phyloP scores from a whole-genome alignment of 2,888 invertebrate species.

The Aromia moschata region DNA sequence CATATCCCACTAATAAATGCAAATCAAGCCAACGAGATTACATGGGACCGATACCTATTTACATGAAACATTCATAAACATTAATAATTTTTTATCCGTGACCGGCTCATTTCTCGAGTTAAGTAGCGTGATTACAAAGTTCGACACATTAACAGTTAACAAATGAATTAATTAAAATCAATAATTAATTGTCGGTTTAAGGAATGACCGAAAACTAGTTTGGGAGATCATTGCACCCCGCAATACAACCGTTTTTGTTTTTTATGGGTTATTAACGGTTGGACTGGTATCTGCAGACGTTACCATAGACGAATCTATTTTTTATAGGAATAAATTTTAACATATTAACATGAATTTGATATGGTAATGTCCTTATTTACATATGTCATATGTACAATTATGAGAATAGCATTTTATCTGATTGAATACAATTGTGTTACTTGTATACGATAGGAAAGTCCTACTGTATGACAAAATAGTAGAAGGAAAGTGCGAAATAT shows the following conservation, averaged over 20 bases:
- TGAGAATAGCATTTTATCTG: no score
- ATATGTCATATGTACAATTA: background rate
- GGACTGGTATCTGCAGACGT: background rate
- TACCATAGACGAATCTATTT: background rate
- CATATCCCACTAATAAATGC: conserved; percentile 25
- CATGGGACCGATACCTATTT: background rate
- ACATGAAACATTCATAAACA: conserved; percentile 23
- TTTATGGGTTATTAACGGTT: background rate
- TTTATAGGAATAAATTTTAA: background rate
- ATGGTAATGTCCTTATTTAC: background rate
- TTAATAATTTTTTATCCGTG: conserved; percentile 26
- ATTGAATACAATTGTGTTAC: no score
- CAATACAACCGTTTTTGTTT: background rate
- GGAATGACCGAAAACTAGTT: background rate
- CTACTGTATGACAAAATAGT: no score
- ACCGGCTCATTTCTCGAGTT: conserved; percentile 13
- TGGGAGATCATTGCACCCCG: background rate
- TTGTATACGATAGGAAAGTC: no score
- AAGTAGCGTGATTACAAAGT: conserved; percentile 18
- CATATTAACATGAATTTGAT: background rate
- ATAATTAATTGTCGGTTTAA: background rate
- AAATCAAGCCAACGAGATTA: conserved; percentile 26
- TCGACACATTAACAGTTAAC: conserved; percentile 22
- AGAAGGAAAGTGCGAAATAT: no score
- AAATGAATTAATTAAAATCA: conserved; percentile 9